Evolutionary conservation across 2,888 invertebrate genomes (phyloP).

Genomic region (Stenchaetothrips biformis): DNA sequence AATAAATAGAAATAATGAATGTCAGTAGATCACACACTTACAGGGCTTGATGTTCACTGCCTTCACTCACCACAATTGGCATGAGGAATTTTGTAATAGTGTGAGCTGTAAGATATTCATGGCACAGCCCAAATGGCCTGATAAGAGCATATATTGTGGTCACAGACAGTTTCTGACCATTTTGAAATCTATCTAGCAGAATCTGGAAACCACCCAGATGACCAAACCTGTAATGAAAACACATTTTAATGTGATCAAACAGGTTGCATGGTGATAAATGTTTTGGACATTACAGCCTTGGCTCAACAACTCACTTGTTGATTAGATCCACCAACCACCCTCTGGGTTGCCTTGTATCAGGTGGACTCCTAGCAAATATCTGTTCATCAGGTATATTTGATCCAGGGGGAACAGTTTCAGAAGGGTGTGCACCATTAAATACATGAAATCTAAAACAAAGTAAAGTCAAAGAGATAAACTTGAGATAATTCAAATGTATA

Average conservation of each 20-base stretch:
- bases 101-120: conserved; percentile 81
- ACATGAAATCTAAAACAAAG: conserved; percentile 68
- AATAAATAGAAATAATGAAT: conserved; percentile 1
- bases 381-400: conserved; percentile 64
- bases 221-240: conserved; percentile 62
- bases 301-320: conserved; percentile 57
- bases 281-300: not conserved
- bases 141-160: conserved; percentile 75
- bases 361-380: conserved; percentile 64
- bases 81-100: conserved; percentile 89
- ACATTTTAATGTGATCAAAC: not conserved
- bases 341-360: conserved; percentile 77
- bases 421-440: conserved; percentile 71
- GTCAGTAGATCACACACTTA: conserved; percentile 23
- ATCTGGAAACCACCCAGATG: conserved; percentile 83
- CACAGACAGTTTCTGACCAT: conserved; percentile 65
- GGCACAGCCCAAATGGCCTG: conserved; percentile 87
- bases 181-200: conserved; percentile 75
- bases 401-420: conserved; percentile 63
- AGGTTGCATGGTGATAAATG: not conserved
- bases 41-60: conserved; percentile 37
- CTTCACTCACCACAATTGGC: conserved; percentile 72
- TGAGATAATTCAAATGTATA: not conserved
- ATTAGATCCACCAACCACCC: conserved; percentile 96
- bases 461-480: not conserved